Conservation (phyloP, 2,797 vertebrate genomes). For the Thamnophis elegans region DNA sequence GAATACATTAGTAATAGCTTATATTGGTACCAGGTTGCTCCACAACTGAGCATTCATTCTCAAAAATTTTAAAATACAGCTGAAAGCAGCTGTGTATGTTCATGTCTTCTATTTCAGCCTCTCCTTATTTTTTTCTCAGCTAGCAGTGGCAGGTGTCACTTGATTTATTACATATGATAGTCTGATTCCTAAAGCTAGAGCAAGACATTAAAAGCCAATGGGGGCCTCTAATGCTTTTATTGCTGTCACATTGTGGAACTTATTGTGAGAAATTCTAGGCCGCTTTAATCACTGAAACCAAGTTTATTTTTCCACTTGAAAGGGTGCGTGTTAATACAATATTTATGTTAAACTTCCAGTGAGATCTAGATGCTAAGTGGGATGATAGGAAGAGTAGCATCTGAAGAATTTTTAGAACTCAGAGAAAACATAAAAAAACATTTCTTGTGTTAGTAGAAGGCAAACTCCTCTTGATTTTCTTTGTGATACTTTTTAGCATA, state of each 20-base stretch:
- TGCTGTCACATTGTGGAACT: background rate
- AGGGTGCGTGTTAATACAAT: background rate
- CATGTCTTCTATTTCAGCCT: background rate
- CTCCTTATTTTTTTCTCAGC: background rate
- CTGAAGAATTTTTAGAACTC: background rate
- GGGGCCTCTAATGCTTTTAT: background rate
- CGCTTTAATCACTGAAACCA: background rate
- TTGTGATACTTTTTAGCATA: background rate
- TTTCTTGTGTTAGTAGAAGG: background rate
- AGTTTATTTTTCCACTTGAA: background rate
- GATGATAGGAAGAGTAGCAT: background rate
- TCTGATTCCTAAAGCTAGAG: background rate
- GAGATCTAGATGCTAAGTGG: background rate
- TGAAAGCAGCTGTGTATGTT: background rate
- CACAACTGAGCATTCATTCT: background rate
- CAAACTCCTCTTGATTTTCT: background rate
- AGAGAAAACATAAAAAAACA: background rate
- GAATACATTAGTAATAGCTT: background rate
- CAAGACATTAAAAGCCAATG: background rate
- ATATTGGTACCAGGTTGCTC: background rate
- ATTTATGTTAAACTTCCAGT: background rate
- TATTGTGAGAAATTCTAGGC: background rate
- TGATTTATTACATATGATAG: background rate
- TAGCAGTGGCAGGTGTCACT: background rate
- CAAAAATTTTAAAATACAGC: background rate